Evolutionary conservation across 2,888 invertebrate genomes (phyloP), one percentile per base, ranked within the genome.

Genomic region (Heliconius aoede): DNA sequence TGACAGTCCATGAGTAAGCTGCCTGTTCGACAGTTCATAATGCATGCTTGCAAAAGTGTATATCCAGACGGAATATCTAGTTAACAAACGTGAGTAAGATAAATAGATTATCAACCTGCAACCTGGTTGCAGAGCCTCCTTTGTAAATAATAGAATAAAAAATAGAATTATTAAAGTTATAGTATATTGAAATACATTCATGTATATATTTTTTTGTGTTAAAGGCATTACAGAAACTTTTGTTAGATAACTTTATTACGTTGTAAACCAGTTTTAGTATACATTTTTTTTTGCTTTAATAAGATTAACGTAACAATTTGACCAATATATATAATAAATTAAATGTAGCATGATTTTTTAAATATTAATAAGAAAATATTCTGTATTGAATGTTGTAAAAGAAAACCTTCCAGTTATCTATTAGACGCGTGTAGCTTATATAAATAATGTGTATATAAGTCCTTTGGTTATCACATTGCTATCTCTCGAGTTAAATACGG

Each of bases 401-500:
- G 3, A 32, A 36, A 65, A 65, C 65, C 65, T 65, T 15, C 24
- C 4, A 65, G 65, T 65, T 65, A 65, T 65, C 24, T 65, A 36
- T 64, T 40, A 3, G n/a, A 36, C 36, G 64, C 2, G 15, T 24
- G 32, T 64, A n/a, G 32, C 1, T 64, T 11, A 26, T 24, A 65
- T 36, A 65, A 65, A 40, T 36, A 40, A 40, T 36, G 3, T 65
- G 65, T 65, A 15, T 65, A 15, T 65, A 65, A 65, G 36, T 65
- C 65, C 36, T 65, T 65, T 40, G 1, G 65, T 82, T 82, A 83
- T 83, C 82, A 82, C 36, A 58, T 65, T 73, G 76, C 80, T 81
- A 84, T 81, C 83, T 79, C 74, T 24, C 21, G 77, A 79, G 76
- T 80, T 79, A 79, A 81, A 80, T 79, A 78, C 77, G 46, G 73